These are phyloP conservation scores for Catotricha subobsoleta DNA, from an alignment of 2,888 invertebrate species.

Conservation along the genomic window DNA sequence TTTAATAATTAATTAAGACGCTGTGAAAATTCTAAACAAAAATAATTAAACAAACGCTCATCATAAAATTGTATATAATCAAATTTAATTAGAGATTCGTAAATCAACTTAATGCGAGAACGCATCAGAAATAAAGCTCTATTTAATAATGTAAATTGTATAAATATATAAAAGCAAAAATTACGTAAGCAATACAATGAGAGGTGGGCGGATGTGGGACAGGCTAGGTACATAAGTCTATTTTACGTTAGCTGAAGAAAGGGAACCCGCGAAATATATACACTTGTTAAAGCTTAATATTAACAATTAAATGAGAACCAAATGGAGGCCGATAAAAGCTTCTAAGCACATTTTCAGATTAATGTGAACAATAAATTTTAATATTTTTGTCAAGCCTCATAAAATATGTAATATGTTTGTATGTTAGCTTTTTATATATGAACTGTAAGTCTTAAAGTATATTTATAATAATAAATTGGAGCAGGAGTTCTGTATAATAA, in stretches of 20 bases:
- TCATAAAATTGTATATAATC: too few species aligned
- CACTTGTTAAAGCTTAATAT: not conserved
- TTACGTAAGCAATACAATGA: not conserved
- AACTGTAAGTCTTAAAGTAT: not conserved
- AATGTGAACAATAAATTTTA: conserved; percentile 4
- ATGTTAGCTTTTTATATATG: not conserved
- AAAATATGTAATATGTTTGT: not conserved
- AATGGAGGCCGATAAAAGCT: not conserved
- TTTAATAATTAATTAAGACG: too few species aligned
- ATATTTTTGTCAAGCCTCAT: conserved; percentile 4
- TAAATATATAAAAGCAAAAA: not conserved
- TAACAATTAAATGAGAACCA: not conserved
- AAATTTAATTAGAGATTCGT: conserved; percentile 3
- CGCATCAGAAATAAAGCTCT: too few species aligned
- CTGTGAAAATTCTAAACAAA: too few species aligned
- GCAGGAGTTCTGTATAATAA: too few species aligned
- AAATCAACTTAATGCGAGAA: not conserved
- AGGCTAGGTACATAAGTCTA: too few species aligned
- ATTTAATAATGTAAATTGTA: not conserved
- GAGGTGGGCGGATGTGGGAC: not conserved
- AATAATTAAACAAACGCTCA: too few species aligned
- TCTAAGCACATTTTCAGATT: not conserved
- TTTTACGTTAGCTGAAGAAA: not conserved
- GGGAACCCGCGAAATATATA: not conserved
- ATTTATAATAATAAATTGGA: too few species aligned